Evolutionary conservation across 2,797 vertebrate genomes (phyloP), one percentile per base, ranked within the genome.

Genomic region (Hybognathus amarus): DNA sequence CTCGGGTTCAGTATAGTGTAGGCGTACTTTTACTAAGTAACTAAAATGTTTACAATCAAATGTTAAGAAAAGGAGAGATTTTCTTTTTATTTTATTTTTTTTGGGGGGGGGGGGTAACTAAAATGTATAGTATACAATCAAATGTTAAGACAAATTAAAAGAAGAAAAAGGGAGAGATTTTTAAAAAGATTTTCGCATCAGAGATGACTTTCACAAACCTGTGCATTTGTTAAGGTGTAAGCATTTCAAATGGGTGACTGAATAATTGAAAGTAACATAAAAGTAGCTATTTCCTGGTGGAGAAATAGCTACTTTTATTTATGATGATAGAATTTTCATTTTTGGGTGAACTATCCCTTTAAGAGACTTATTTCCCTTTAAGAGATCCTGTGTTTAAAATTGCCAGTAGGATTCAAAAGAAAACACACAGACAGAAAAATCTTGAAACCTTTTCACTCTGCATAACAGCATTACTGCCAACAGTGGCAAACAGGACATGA

Each of bases 381-480:
- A 40, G 11, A 10, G 9, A 38, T 47, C 8, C 24, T 63, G 20
- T 6, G 17, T 59, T 54, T 17, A 59, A 76, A 80, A 66, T 68
- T 68, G 40, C 52, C n/a, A 52, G 17, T 15, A 77, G 71, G 30
- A 70, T 61, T 24, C 52, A 67, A 76, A 50, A 36, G 30, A 50
- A 70, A 59, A 40, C 42, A 52, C 18, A 22, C 27, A 66, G 6
- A 30, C n/a, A 45, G 18, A 15, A 30, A 67, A 54, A 24, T 9
- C 33, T 10, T 8, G 70, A 70, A 24, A 24, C 13, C 4, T 36
- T 52, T 75, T n/a, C 50, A 40, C 30, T 54, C 42, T 67, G 61
- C 47, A 74, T 67, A 40, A 66, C 66, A 71, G 54, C 10, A 24
- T 64, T n/a, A 81, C 4, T 24, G 27, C 66, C 59, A 30, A 13